Evolutionary conservation across 2,888 invertebrate species (phyloP).

Genomic region (Prionchulus punctatus): DNA sequence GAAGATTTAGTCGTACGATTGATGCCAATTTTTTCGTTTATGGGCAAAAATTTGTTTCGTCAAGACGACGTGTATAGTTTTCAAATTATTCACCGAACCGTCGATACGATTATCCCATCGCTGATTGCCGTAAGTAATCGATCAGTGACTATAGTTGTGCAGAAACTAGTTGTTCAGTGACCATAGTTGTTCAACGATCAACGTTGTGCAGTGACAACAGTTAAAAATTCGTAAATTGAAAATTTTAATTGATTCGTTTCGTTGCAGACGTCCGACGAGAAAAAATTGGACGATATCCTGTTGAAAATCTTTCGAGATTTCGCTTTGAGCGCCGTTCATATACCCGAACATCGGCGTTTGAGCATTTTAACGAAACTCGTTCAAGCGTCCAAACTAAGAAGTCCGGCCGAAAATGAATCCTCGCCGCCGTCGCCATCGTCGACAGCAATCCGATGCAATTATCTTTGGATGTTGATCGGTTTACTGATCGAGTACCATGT

Average conservation of each 20-base stretch:
- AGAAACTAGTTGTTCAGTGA: not conserved
- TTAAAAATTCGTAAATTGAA: no score
- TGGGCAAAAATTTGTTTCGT: slow-evolving; percentile 77
- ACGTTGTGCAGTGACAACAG: no score
- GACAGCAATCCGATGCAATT: not conserved
- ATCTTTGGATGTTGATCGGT: slow-evolving; percentile 9
- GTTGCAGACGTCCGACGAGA: not conserved
- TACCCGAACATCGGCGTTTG: slow-evolving; percentile 6
- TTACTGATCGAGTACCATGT: slow-evolving; percentile 6
- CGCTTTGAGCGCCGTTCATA: not conserved
- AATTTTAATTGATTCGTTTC: no score
- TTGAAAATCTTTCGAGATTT: slow-evolving; percentile 8
- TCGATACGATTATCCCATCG: slow-evolving; percentile 74
- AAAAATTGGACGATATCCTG: not conserved
- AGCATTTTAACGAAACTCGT: not conserved
- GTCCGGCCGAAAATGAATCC: not conserved
- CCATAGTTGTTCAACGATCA: no score
- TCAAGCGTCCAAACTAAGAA: not conserved
- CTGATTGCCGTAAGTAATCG: slow-evolving; percentile 45
- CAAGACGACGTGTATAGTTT: slow-evolving; percentile 89
- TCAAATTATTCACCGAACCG: slow-evolving; percentile 72
- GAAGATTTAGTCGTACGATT: slow-evolving; percentile 69
- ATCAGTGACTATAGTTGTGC: not conserved
- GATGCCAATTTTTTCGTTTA: slow-evolving; percentile 92
- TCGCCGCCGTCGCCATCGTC: not conserved